Evolutionary conservation across 2,888 invertebrate species (phyloP).

Genomic region (Acholoe squamosa): DNA sequence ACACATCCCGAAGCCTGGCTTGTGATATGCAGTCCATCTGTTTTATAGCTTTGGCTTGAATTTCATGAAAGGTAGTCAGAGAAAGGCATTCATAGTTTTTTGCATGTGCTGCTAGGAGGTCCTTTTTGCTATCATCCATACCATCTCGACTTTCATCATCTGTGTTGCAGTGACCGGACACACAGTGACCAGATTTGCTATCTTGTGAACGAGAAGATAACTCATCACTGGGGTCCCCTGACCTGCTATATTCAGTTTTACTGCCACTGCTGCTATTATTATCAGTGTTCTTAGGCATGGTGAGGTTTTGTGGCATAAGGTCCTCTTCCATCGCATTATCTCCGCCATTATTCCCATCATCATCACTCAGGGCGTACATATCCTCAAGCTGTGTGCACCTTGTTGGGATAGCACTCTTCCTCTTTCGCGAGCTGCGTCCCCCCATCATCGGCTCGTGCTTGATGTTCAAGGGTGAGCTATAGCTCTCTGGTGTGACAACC

Average conservation of each 20-base stretch:
- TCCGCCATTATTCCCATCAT: conserved; percentile 76
- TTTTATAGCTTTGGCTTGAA: conserved; percentile 87
- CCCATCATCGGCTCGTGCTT: conserved; percentile 31
- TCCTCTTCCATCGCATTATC: conserved; percentile 69
- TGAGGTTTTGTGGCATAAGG: conserved; percentile 65
- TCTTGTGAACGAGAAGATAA: conserved; percentile 66
- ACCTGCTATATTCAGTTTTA: not conserved
- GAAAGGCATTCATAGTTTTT: conserved; percentile 55
- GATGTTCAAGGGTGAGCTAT: not conserved
- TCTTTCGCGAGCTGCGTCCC: conserved; percentile 63
- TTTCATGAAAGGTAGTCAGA: conserved; percentile 58
- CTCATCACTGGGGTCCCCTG: conserved; percentile 49
- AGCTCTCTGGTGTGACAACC: not conserved
- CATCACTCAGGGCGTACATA: conserved; percentile 74
- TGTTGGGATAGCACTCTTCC: conserved; percentile 80
- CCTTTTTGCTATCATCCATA: not conserved
- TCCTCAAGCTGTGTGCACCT: conserved; percentile 77
- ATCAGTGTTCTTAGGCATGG: conserved; percentile 58
- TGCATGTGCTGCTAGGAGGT: conserved; percentile 7
- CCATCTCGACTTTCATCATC: conserved; percentile 31
- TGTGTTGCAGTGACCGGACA: conserved; percentile 49
- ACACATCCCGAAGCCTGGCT: conserved; percentile 88
- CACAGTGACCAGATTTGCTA: conserved; percentile 44
- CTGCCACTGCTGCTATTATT: not conserved
- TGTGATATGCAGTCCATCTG: conserved; percentile 91